A percentile compares a stretch with the other conserved stretches of the same genome.
phyloP scores from a whole-genome alignment of 2,113 vertebrate species.

The Pedetes capensis region DNA sequence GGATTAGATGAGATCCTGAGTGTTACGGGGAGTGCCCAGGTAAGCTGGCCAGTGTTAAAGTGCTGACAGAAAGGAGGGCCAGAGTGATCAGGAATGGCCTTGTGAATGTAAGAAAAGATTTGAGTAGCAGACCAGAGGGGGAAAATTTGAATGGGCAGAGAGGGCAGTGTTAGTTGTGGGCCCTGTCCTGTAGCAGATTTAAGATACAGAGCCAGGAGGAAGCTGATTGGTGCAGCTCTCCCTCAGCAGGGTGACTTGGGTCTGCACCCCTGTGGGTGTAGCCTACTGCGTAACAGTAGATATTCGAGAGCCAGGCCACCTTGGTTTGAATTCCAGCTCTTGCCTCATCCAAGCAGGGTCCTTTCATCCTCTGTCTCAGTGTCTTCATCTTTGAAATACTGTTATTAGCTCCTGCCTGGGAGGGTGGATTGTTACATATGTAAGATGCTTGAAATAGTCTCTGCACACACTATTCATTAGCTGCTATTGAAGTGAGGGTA shows the following conservation, averaged over 20 bases:
- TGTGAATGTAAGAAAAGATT: background rate
- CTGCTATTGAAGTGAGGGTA: background rate
- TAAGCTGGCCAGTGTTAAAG: background rate
- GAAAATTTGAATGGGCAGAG: background rate
- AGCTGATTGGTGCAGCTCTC: background rate
- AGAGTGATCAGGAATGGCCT: background rate
- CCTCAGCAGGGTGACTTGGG: background rate
- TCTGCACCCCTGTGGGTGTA: background rate
- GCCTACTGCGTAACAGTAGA: background rate
- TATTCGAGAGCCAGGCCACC: background rate
- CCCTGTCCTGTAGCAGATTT: background rate
- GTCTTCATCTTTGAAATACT: background rate
- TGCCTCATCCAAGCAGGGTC: background rate
- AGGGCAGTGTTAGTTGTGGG: background rate
- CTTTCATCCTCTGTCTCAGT: background rate
- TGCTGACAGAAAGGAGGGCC: background rate
- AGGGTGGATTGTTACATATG: background rate
- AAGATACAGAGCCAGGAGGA: too few species aligned
- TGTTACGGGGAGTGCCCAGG: rapidly evolving
- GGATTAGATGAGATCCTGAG: background rate
- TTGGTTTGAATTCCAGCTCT: background rate
- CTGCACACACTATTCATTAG: too few species aligned
- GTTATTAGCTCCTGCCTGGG: background rate
- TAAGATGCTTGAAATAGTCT: background rate
- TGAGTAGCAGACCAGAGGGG: background rate